Evolutionary conservation across 2,113 vertebrate species (phyloP).

Genomic region (Poeciliopsis turrubarensis): DNA sequence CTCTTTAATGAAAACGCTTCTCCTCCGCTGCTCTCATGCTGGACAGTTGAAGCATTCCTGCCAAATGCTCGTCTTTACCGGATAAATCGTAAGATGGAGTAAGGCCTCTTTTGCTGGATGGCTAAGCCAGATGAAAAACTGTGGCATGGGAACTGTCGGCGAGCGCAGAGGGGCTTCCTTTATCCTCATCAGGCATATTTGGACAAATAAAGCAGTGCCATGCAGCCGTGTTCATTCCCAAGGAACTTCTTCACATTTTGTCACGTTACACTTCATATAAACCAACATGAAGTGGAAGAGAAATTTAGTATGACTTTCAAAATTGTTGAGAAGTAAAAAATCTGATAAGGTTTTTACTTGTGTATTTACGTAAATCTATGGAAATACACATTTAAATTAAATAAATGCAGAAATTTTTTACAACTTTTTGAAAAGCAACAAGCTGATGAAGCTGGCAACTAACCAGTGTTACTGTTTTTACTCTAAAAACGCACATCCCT

Average conservation of each 20-base stretch:
- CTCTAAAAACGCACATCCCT: too few relatives aligned
- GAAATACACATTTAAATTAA: too few relatives aligned
- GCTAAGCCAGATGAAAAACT: slow-evolving; percentile 65
- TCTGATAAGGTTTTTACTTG: too few relatives aligned
- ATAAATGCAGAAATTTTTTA: too few relatives aligned
- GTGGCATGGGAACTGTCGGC: slow-evolving; percentile 77
- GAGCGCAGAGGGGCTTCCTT: slow-evolving; percentile 33
- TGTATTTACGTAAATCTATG: too few relatives aligned
- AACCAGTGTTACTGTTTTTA: too few relatives aligned
- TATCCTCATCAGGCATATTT: slow-evolving; percentile 27
- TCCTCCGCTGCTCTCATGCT: slow-evolving; percentile 64
- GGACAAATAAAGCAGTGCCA: slow-evolving; percentile 21
- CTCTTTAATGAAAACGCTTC: slow-evolving; percentile 78
- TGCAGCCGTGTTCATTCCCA: background rate
- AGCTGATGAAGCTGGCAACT: too few relatives aligned
- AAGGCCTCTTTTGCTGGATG: slow-evolving; percentile 73
- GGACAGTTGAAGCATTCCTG: slow-evolving; percentile 70
- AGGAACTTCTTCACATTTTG: slow-evolving; percentile 9
- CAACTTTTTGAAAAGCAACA: too few relatives aligned
- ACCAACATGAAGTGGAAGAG: background rate
- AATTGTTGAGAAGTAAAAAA: too few relatives aligned
- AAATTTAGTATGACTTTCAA: too few relatives aligned
- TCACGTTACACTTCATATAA: background rate
- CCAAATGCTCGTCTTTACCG: slow-evolving; percentile 77
- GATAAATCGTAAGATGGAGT: slow-evolving; percentile 79